Evolutionary conservation across 2,797 vertebrate species (phyloP).

Genomic region (Lagorchestes hirsutus): DNA sequence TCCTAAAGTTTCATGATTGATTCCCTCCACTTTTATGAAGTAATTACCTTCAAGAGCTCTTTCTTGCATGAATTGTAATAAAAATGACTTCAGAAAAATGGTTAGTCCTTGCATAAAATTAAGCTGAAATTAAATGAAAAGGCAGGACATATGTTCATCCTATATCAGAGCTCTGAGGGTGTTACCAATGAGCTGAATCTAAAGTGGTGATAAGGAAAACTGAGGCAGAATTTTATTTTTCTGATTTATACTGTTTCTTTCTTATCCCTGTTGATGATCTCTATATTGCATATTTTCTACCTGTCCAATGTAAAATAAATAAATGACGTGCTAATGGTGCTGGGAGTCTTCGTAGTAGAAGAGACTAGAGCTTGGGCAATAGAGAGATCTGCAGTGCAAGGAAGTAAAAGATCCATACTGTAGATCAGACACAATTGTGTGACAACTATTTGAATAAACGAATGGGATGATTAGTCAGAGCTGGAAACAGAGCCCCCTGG

Average conservation of each 20-base stretch:
- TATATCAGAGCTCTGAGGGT: constrained; percentile 55
- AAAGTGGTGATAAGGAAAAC: constrained; percentile 44
- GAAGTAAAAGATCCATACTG: background rate
- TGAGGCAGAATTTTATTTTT: constrained; percentile 37
- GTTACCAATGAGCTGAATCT: constrained; percentile 12
- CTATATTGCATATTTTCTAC: background rate
- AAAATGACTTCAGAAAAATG: constrained; percentile 80
- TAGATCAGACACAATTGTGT: background rate
- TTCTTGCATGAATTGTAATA: constrained; percentile 77
- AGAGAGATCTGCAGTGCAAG: background rate
- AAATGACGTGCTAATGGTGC: background rate
- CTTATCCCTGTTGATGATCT: background rate
- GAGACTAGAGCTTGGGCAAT: background rate
- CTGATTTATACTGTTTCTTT: background rate
- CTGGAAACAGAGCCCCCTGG: background rate
- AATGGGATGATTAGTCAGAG: background rate
- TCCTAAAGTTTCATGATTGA: constrained; percentile 77
- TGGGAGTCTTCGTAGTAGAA: background rate
- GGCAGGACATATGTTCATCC: constrained; percentile 75
- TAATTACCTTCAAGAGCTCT: constrained; percentile 78
- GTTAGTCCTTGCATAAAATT: constrained; percentile 76
- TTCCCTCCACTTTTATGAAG: constrained; percentile 76
- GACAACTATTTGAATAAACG: background rate
- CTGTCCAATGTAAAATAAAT: background rate
- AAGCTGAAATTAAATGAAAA: constrained; percentile 79